Evolutionary conservation across 1,140 invertebrate genomes (phyloP), one percentile per base, ranked within the genome.

Genomic region (Drosophila chauvacae): DNA sequence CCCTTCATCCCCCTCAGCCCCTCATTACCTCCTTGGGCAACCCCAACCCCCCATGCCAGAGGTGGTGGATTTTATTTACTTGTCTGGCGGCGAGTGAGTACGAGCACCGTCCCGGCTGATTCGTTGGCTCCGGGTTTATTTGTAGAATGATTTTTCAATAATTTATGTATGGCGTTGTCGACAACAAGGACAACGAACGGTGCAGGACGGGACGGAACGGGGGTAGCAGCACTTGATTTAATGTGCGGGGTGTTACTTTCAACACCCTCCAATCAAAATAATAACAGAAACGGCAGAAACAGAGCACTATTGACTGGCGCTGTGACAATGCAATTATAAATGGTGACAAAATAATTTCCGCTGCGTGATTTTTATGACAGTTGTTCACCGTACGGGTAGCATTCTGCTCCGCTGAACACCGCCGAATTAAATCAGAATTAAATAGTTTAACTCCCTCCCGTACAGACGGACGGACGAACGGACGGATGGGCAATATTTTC

Each of bases 281-380:
- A 83, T 79, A 83, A 83, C 62, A 70, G 66, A 60, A 68, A 53
- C 59, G 80, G 18, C 50, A 68, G 48, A 47, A 64, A 44, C 63
- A 56, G 64, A 47, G 28, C 47, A 80, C 62, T 73, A 80, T 72
- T 79, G 71, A 75, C 63, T 77, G 59, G 42, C 74, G 78, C 66
- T 91, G 81, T 88, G 88, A 91, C 88, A 91, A 91, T 91, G 90
- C 88, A 91, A 91, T 91, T 91, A 91, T 91, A 91, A 90, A 91
- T 91, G 88, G 88, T 91, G 88, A 91, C 88, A 91, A 91, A 91
- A 91, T 91, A 91, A 91, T 91, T 91, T 91, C 88, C 88, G 88
- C 88, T 83, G 75, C 80, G 88, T 91, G 88, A 91, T 91, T 91
- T 91, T 91, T 91, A 91, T 91, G 88, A 91, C 88, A 90, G 85